Evolutionary conservation across 2,797 vertebrate species (phyloP).

Genomic region (Microctenopoma lineatum): DNA sequence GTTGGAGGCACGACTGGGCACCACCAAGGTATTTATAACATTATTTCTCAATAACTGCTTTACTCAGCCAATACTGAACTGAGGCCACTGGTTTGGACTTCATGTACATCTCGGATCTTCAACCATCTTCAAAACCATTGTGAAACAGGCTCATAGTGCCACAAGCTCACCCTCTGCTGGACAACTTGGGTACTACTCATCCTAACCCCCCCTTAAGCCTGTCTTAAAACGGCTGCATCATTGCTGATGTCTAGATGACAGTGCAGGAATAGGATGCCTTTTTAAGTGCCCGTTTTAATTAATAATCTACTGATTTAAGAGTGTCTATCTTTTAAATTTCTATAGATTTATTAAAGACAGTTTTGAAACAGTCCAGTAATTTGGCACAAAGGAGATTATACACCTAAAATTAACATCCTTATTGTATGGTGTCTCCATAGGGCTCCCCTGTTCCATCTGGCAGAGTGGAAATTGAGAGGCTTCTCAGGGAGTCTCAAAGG

Average conservation of each 20-base stretch:
- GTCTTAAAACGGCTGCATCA: conserved; percentile 65
- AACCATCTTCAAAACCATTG: background rate
- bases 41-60: background rate
- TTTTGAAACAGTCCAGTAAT: no score
- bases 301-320: conserved; percentile 36
- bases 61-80: conserved; percentile 1
- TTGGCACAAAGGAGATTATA: background rate
- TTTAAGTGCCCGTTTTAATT: conserved; percentile 65
- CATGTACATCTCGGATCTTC: background rate
- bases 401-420: background rate
- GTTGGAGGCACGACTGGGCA: conserved; percentile 86
- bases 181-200: conserved; percentile 46
- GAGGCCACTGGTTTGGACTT: background rate
- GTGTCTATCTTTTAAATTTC: conserved; percentile 38
- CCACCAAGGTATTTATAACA: conserved; percentile 86
- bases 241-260: conserved; percentile 67
- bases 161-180: conserved; percentile 77
- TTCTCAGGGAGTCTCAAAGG: conserved; percentile 93
- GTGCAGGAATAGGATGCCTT: conserved; percentile 65
- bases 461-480: conserved; percentile 87
- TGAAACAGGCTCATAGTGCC: conserved; percentile 16
- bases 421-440: conserved; percentile 46
- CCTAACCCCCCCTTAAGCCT: conserved; percentile 48
- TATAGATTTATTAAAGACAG: conserved; percentile 50
- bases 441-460: conserved; percentile 79